Evolutionary conservation across 1,140 invertebrate genomes (phyloP), one percentile per base, ranked within the genome.

Genomic region (Camponotus pennsylvanicus): DNA sequence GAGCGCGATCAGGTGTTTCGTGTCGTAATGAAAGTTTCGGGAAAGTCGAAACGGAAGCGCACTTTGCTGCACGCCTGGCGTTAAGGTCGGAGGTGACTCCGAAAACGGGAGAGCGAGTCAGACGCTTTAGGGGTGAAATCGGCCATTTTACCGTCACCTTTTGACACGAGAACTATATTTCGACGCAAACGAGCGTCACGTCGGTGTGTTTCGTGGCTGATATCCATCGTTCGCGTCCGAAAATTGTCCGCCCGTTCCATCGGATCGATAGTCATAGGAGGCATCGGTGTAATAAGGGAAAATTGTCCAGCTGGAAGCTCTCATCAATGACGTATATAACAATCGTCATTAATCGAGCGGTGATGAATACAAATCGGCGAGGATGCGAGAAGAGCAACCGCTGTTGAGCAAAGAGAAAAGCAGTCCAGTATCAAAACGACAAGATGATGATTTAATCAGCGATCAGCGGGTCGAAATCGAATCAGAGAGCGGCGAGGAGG

Each of bases 111-210:
- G 79, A 61, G 79, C 79, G n/a, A 61, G 61, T 32, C 52, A 18
- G 18, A 13, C 55, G 27, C 40, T 34, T 49, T 42, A 52, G 45
- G 82, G 49, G 73, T 32, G 73, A 66, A 64, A 55, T 59, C 82
- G 71, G 59, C 45, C 82, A 61, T 86, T 79, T 86, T 27, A 27
- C 61, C 76, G 76, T 86, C 84, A 86, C 75, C 76, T 78, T 69
- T 21, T 73, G 79, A 83, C 75, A 69, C 64, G 84, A 85, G 82
- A 34, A 85, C 59, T 66, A 77, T 78, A 78, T 85, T 85, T 78
- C 69, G 69, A 49, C 79, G 79, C 37, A 75, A 83, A 83, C 79
- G 79, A 83, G 75, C 82, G 59, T 77, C 73, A 42, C 59, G 42
- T 55, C 71, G 71, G 40, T 45, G 55, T 21, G 45, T 76, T 64